Evolutionary conservation across 2,797 vertebrate species (phyloP).

Genomic region (Linurgus olivaceus): DNA sequence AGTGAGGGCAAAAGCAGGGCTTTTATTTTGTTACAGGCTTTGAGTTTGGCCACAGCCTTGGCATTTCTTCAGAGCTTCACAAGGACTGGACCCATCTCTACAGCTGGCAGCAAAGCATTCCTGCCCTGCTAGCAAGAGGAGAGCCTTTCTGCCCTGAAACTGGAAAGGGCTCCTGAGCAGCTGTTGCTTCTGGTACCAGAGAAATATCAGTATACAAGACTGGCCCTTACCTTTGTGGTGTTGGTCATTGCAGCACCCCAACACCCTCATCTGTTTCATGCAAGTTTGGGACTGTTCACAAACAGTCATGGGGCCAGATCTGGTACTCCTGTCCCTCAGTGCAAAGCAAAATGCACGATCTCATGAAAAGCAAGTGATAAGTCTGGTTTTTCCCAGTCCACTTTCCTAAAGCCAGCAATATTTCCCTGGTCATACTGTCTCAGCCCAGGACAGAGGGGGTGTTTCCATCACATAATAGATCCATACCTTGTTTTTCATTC

Average conservation of each 20-base stretch:
- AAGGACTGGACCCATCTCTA: not conserved
- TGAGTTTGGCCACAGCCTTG: not conserved
- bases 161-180: not conserved
- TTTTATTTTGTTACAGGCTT: not conserved
- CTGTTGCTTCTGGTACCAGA: not conserved
- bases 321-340: not conserved
- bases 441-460: not conserved
- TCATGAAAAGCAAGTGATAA: not conserved
- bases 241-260: not conserved
- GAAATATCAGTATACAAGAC: not conserved
- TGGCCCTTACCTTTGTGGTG: not conserved
- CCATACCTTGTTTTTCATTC: slow-evolving; percentile 41
- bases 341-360: not conserved
- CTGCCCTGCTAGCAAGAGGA: not conserved
- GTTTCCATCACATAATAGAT: not conserved
- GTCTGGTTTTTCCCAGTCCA: not conserved
- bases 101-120: not conserved
- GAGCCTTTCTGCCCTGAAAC: not conserved
- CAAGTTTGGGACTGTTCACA: not conserved
- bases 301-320: not conserved
- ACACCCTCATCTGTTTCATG: not conserved
- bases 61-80: not conserved
- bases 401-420: not conserved
- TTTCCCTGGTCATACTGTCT: not conserved
- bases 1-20: not conserved